phyloP scores from a whole-genome alignment of 1,140 invertebrate species.

The Drosophila parvula region DNA sequence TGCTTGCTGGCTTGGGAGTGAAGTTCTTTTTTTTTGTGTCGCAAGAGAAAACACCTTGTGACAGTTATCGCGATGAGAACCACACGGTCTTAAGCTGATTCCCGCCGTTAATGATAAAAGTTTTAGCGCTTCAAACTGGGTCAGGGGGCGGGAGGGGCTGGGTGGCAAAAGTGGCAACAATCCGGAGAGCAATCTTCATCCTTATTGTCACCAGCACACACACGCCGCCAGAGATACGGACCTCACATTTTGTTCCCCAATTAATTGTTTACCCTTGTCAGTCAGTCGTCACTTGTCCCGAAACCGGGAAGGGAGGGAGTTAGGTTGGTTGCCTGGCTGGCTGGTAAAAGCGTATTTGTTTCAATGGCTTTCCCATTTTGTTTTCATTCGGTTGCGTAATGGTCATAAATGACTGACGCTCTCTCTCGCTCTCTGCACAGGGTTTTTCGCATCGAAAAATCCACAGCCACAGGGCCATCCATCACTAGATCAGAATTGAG shows the following conservation, averaged over 20 bases:
- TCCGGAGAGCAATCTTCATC: slow-evolving; percentile 29
- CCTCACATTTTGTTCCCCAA: slow-evolving; percentile 63
- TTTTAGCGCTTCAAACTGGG: slow-evolving; percentile 44
- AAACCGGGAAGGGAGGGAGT: neutral
- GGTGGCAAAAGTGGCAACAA: slow-evolving; percentile 5
- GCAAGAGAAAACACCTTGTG: slow-evolving; percentile 62
- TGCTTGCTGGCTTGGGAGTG: slow-evolving; percentile 38
- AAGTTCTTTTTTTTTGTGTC: slow-evolving; percentile 18
- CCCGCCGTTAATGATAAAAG: slow-evolving; percentile 76
- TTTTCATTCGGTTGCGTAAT: slow-evolving; percentile 49
- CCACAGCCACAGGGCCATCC: slow-evolving; percentile 39
- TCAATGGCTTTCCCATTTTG: slow-evolving; percentile 34
- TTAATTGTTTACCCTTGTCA: slow-evolving; percentile 80
- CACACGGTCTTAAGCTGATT: slow-evolving; percentile 72
- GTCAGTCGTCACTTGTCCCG: slow-evolving; percentile 58
- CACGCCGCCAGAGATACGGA: neutral
- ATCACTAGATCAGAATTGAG: slow-evolving; percentile 51
- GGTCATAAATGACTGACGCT: slow-evolving; percentile 48
- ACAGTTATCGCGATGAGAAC: slow-evolving; percentile 62
- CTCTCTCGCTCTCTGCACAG: slow-evolving; percentile 12
- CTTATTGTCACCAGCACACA: slow-evolving; percentile 16
- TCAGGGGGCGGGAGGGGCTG: neutral
- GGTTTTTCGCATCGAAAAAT: slow-evolving; percentile 10
- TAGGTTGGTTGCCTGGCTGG: slow-evolving; percentile 30
- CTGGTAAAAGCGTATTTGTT: slow-evolving; percentile 32